Conservation (phyloP, 2,888 invertebrate species). For the Apamea sordens region DNA sequence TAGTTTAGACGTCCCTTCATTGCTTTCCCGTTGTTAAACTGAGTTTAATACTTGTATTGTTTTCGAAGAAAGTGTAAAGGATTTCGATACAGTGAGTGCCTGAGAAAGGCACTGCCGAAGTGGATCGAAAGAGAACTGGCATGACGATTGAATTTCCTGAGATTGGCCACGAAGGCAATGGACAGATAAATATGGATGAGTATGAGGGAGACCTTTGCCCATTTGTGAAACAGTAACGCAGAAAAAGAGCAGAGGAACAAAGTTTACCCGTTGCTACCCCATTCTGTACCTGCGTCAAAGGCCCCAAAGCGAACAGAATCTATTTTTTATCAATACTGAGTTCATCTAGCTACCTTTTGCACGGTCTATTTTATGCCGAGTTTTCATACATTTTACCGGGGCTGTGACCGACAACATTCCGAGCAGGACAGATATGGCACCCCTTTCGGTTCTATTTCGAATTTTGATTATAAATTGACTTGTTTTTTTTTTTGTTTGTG, state of each 20-base stretch:
- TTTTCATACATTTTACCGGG: slow-evolving; percentile 50
- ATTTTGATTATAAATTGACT: slow-evolving; percentile 52
- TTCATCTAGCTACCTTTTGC: slow-evolving; percentile 56
- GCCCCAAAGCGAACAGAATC: slow-evolving; percentile 44
- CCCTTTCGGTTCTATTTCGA: slow-evolving; percentile 29
- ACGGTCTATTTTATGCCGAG: slow-evolving; percentile 52
- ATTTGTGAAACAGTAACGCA: slow-evolving; percentile 11
- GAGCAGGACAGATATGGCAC: slow-evolving; percentile 37
- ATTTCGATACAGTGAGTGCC: not conserved
- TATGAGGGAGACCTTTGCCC: slow-evolving; percentile 18
- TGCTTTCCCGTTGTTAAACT: slow-evolving; percentile 8
- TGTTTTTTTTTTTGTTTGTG: slow-evolving; percentile 43
- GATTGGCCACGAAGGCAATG: slow-evolving; percentile 22
- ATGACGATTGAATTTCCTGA: slow-evolving; percentile 17
- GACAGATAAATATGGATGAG: slow-evolving; percentile 48
- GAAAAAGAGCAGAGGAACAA: slow-evolving; percentile 1
- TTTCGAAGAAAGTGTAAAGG: not conserved
- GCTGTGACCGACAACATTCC: slow-evolving; percentile 56
- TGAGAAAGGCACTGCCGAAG: not conserved
- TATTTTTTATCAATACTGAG: slow-evolving; percentile 60
- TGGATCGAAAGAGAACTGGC: not conserved
- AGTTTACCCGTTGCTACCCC: slow-evolving; percentile 8
- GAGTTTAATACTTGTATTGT: not conserved
- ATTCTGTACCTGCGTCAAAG: slow-evolving; percentile 48
- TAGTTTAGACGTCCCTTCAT: slow-evolving; percentile 28